Conservation (phyloP, 1,140 invertebrate genomes). For the Drosophila biarmipes region DNA sequence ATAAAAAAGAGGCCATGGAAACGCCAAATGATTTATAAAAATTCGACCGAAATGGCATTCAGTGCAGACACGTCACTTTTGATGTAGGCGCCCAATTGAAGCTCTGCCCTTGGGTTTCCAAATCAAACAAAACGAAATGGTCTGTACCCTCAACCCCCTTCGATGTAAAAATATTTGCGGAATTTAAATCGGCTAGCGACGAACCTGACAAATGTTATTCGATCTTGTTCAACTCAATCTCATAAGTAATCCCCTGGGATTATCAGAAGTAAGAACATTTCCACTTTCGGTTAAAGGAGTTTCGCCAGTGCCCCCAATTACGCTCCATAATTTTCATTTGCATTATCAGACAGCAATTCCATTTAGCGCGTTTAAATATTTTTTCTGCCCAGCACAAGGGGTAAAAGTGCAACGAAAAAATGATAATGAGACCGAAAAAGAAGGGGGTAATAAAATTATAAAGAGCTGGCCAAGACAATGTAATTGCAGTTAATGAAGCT, state of each 20-base stretch:
- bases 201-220: constrained; percentile 45
- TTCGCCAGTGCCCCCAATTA: constrained; percentile 10
- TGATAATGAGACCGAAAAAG: constrained; percentile 3
- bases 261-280: constrained; percentile 13
- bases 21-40: constrained; percentile 81
- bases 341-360: constrained; percentile 35
- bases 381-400: constrained; percentile 5
- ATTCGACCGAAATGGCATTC: constrained; percentile 67
- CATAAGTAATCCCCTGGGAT: constrained; percentile 29
- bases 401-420: not conserved
- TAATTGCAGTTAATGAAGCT: constrained; percentile 49
- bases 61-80: constrained; percentile 67
- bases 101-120: constrained; percentile 40
- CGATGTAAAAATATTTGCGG: constrained; percentile 39
- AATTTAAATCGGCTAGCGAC: constrained; percentile 33
- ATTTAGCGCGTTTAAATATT: constrained; percentile 39
- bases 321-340: constrained; percentile 17
- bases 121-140: constrained; percentile 60
- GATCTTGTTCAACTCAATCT: constrained; percentile 36
- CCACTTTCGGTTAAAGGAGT: not conserved
- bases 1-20: constrained; percentile 46
- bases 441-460: constrained; percentile 23
- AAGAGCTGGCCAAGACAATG: constrained; percentile 26
- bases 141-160: not conserved
- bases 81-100: constrained; percentile 60